phyloP scores from a whole-genome alignment of 2,113 vertebrate species.

The Meriones unguiculatus region DNA sequence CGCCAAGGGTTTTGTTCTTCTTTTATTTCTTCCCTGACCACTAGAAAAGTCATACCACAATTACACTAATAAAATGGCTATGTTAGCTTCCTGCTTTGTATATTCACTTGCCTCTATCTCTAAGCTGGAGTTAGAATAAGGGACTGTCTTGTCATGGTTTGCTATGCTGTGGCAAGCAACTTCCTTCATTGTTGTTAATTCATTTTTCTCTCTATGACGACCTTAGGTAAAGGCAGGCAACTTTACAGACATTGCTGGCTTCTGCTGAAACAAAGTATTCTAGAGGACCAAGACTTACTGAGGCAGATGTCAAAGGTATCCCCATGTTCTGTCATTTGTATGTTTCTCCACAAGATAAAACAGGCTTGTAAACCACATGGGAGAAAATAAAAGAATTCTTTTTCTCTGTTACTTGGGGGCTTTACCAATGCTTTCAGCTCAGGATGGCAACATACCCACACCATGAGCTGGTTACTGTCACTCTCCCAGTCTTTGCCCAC shows the following conservation, averaged over 20 bases:
- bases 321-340: not conserved
- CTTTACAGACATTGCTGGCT: not conserved
- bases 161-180: not conserved
- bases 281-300: not conserved
- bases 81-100: not conserved
- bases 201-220: not conserved
- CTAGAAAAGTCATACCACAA: not conserved
- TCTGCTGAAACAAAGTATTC: not conserved
- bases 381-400: no score
- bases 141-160: not conserved
- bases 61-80: not conserved
- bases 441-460: no score
- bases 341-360: not conserved
- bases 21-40: not conserved
- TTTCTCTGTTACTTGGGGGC: rapidly evolving
- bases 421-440: not conserved
- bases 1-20: not conserved
- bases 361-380: not conserved
- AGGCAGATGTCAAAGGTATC: not conserved
- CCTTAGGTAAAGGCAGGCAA: not conserved
- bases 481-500: not conserved
- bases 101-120: not conserved
- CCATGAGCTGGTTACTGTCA: not conserved
- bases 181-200: not conserved
- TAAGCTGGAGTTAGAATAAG: not conserved